Evolutionary conservation across 2,888 invertebrate species (phyloP).

Genomic region (Mylabris sibirica): DNA sequence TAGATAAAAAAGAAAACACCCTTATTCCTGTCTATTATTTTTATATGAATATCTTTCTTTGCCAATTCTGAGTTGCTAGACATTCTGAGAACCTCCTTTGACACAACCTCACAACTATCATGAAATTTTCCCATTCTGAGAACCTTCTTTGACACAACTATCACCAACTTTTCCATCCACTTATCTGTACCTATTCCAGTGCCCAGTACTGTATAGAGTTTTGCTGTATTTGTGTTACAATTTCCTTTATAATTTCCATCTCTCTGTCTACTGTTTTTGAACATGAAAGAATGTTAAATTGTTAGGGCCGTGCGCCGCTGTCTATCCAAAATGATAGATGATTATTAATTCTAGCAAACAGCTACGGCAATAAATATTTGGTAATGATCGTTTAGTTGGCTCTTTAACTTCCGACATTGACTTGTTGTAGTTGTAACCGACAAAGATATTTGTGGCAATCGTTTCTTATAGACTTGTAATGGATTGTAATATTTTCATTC

Average conservation of each 20-base stretch:
- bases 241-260: conserved; percentile 21
- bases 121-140: too few species aligned
- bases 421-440: conserved; percentile 45
- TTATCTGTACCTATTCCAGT: too few species aligned
- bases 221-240: conserved; percentile 13
- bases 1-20: too few species aligned
- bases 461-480: conserved; percentile 48
- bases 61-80: too few species aligned
- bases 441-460: conserved; percentile 56
- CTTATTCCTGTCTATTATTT: too few species aligned
- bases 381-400: conserved; percentile 61
- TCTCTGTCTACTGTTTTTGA: conserved; percentile 37
- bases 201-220: too few species aligned
- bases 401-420: conserved; percentile 60
- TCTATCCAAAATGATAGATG: conserved; percentile 56
- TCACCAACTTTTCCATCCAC: too few species aligned
- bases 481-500: conserved; percentile 30
- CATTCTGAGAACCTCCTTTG: too few species aligned
- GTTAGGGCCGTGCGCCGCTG: conserved; percentile 45
- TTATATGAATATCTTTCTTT: too few species aligned
- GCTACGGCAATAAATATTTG: conserved; percentile 59
- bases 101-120: too few species aligned
- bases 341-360: conserved; percentile 57
- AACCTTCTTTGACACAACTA: too few species aligned
- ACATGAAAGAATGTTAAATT: conserved; percentile 54